Conservation (phyloP, 2,113 vertebrate genomes). For the Vulpes lagopus region DNA sequence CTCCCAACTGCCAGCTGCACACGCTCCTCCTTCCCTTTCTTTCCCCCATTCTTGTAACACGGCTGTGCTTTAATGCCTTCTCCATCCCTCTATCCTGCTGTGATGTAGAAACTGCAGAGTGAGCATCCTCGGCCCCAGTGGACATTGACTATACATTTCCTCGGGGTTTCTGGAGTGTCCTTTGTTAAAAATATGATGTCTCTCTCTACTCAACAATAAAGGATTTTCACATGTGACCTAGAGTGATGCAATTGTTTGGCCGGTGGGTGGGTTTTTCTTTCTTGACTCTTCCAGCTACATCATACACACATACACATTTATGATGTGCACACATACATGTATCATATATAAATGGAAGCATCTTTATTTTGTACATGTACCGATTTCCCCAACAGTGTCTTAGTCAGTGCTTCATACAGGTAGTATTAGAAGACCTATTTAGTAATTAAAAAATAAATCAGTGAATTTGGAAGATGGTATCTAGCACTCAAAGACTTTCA, state of each 20-base stretch:
- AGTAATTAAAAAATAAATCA: conserved; percentile 38
- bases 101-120: background rate
- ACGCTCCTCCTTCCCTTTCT: background rate
- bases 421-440: conserved; percentile 2
- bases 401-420: background rate
- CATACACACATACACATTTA: background rate
- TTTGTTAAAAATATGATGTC: background rate
- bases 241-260: background rate
- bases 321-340: background rate
- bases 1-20: background rate
- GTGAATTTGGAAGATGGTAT: conserved; percentile 18
- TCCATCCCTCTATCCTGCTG: background rate
- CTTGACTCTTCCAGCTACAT: background rate
- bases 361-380: conserved; percentile 10
- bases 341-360: background rate
- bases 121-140: background rate
- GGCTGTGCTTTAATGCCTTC: background rate
- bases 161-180: background rate
- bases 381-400: background rate
- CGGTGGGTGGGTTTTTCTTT: background rate
- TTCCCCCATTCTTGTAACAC: background rate
- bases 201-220: conserved; percentile 72
- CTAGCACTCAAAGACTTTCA: background rate
- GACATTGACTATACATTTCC: background rate
- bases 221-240: conserved; percentile 52